Evolutionary conservation across 1,140 invertebrate species (phyloP), one percentile per base, ranked within the genome.

Genomic region (Papilio aristodemus): DNA sequence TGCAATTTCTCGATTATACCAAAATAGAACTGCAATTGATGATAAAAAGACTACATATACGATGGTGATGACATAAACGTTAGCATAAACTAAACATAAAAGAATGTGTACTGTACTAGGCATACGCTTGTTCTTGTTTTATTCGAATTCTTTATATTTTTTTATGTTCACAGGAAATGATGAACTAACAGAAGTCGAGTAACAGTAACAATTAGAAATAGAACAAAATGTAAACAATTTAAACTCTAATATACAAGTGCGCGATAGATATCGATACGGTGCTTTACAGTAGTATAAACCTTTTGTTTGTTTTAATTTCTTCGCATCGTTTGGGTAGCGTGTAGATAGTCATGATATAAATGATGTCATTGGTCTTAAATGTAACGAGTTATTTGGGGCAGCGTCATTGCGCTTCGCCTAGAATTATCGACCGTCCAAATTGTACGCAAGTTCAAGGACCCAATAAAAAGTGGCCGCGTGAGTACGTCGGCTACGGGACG

Each of bases 391-490:
- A 80, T 80, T 68, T 25, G 41, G 39, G 41, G 73, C 71, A 69
- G 71, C 75, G 67, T 58, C 74, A 72, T 72, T 71, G 69, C 74
- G 70, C 46, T 70, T 73, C 71, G 72, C 70, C 71, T 73, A 76
- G 79, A 82, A 86, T 83, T 86, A 88, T 88, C 85, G 87, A 87
- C 81, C 86, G 81, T 76, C 84, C 74, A 82, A 88, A 85, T 80
- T 82, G 79, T 84, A 71, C 75, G 73, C 81, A 90, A 85, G 87
- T 90, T 88, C 87, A 88, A 86, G 87, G 85, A 76, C 85, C 78
- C 80, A 84, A 86, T 86, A 85, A 87, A 87, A 89, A 80, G 79
- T 84, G 79, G 77, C 79, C 84, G 84, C 81, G 80, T 84, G 77
- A 79, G 69, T 64, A 54, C 58, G 50, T 75, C 73, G 71, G 69